phyloP scores from a whole-genome alignment of 2,113 vertebrate species.

The Mormyrus lacerda region DNA sequence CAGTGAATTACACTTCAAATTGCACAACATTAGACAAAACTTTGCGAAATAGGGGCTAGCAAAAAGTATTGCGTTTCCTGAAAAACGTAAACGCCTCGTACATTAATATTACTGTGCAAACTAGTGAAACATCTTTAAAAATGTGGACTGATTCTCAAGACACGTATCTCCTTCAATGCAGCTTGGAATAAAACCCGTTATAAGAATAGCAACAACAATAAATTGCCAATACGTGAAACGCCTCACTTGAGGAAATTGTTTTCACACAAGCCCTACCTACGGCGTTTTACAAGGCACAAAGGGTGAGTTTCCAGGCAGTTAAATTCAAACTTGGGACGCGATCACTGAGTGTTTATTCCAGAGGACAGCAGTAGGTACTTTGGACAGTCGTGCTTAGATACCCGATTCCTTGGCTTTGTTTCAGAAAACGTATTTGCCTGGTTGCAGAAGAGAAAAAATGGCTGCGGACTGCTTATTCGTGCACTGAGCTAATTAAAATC shows the following conservation, averaged over 20 bases:
- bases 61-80: neutral
- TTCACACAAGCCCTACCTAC: neutral
- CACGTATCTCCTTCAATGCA: neutral
- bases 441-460: neutral
- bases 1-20: neutral
- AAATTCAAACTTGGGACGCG: neutral
- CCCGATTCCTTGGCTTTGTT: neutral
- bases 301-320: neutral
- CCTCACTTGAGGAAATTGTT: neutral
- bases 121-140: neutral
- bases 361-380: neutral
- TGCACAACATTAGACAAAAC: neutral
- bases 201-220: neutral
- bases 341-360: neutral
- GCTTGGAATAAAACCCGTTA: neutral
- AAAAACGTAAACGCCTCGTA: neutral
- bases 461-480: neutral
- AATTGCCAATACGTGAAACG: neutral
- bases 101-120: neutral
- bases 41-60: neutral
- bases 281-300: neutral
- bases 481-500: neutral
- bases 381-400: neutral
- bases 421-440: neutral
- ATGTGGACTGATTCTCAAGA: neutral